These are phyloP conservation scores for Fulica atra DNA, from an alignment of 2,113 vertebrate genomes.

Conservation along the genomic window DNA sequence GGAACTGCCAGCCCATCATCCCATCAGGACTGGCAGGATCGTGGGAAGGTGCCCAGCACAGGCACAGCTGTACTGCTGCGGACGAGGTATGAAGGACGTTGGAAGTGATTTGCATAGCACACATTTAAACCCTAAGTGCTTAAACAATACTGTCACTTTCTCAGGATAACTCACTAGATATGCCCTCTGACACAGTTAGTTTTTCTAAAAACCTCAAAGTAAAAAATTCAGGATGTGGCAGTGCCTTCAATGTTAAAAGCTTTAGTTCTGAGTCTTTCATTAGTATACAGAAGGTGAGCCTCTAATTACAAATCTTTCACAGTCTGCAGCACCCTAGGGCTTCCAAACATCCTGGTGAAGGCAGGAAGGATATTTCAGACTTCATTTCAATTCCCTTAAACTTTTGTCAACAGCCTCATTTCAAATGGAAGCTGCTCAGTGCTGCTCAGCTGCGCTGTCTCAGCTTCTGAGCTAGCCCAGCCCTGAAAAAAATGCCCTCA, in stretches of 20 bases:
- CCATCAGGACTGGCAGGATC: background rate
- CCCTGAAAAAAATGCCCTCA: background rate
- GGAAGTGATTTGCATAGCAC: background rate
- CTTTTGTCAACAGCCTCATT: slow-evolving; percentile 57
- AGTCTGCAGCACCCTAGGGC: slow-evolving; percentile 63
- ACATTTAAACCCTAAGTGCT: background rate
- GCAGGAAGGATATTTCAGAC: slow-evolving; percentile 66
- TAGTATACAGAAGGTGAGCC: slow-evolving; percentile 60
- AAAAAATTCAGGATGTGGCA: slow-evolving; percentile 36
- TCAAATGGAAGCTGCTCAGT: background rate
- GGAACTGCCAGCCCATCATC: background rate
- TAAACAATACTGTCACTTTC: background rate
- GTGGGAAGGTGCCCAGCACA: background rate
- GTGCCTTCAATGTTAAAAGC: slow-evolving; percentile 34
- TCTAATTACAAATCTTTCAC: slow-evolving; percentile 66
- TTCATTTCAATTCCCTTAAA: slow-evolving; percentile 67
- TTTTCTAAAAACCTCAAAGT: slow-evolving; percentile 37
- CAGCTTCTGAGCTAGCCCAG: slow-evolving; percentile 19
- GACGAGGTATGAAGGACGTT: rapidly evolving
- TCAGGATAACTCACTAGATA: background rate
- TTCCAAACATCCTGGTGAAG: slow-evolving; percentile 62
- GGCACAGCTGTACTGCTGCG: rapidly evolving
- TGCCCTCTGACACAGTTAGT: slow-evolving; percentile 38
- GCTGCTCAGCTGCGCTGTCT: slow-evolving; percentile 6
- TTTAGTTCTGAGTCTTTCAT: slow-evolving; percentile 55